A percentile compares a stretch with the other conserved stretches of the same genome.
Evolutionary conservation across 2,113 vertebrate species (phyloP).

Genomic region (Toxotes jaculatrix): DNA sequence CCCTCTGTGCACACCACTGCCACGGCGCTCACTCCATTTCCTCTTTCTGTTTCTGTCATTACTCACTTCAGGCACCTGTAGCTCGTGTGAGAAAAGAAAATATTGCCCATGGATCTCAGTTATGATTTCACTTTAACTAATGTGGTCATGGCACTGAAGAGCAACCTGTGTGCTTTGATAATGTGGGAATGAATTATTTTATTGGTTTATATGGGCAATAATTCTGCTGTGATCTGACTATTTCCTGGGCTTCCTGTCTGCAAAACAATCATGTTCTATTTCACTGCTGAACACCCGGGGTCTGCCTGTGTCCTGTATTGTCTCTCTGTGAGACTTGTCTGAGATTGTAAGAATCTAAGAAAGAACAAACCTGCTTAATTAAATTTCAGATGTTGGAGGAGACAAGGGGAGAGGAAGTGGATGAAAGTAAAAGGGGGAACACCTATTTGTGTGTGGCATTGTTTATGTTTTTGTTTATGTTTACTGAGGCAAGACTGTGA

Average conservation of each 20-base stretch:
- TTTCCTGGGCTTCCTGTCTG: constrained; percentile 21
- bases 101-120: background rate
- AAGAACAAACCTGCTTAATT: background rate
- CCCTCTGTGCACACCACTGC: background rate
- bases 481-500: no score
- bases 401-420: background rate
- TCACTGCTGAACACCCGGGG: background rate
- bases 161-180: constrained; percentile 5
- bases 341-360: background rate
- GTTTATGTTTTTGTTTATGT: no score
- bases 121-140: constrained; percentile 18
- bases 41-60: background rate
- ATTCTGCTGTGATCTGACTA: constrained; percentile 12
- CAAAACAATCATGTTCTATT: background rate
- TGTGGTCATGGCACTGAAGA: background rate
- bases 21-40: background rate
- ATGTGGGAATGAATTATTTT: background rate
- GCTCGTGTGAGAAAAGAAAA: constrained; percentile 4
- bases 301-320: constrained; percentile 17
- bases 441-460: no score
- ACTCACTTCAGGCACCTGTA: constrained; percentile 3
- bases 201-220: constrained; percentile 3
- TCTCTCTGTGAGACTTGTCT: background rate
- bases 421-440: background rate
- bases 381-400: background rate